Conservation (phyloP, 1,140 invertebrate species). For the Drosophila sulfurigaster region DNA sequence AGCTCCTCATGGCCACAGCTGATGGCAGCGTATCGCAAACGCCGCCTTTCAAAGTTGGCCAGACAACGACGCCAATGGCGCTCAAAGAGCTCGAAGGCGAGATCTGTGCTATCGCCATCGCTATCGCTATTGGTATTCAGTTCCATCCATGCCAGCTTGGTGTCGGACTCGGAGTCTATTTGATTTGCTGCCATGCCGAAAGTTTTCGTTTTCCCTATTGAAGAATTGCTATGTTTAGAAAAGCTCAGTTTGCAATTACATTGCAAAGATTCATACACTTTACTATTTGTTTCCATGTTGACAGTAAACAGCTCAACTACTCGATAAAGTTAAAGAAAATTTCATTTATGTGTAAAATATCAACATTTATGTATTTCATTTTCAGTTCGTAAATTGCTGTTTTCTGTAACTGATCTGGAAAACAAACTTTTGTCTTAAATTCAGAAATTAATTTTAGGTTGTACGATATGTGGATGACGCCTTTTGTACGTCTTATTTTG, state of each 20-base stretch:
- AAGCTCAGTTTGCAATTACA: constrained; percentile 7
- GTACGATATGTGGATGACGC: too few relatives aligned
- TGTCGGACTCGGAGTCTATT: background rate
- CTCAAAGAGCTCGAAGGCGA: constrained; percentile 31
- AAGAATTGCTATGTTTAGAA: background rate
- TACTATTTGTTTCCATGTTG: background rate
- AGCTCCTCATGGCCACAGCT: constrained; percentile 4
- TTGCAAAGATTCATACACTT: too few relatives aligned
- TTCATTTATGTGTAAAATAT: too few relatives aligned
- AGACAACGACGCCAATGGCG: constrained; percentile 20
- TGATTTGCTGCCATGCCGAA: constrained; percentile 4
- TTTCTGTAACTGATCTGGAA: too few relatives aligned
- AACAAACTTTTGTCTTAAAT: too few relatives aligned
- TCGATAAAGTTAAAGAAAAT: background rate
- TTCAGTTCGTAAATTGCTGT: too few relatives aligned
- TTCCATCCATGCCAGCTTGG: background rate
- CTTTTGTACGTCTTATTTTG: too few relatives aligned
- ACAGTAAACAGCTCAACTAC: background rate
- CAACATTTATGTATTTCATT: too few relatives aligned
- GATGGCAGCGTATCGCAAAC: constrained; percentile 2
- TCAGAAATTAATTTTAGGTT: too few relatives aligned
- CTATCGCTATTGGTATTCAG: background rate
- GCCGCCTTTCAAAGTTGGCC: constrained; percentile 11
- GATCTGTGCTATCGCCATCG: constrained; percentile 2
- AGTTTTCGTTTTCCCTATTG: background rate